Evolutionary conservation across 2,113 vertebrate species (phyloP), one percentile per base, ranked within the genome.

Genomic region (Mus musculus): DNA sequence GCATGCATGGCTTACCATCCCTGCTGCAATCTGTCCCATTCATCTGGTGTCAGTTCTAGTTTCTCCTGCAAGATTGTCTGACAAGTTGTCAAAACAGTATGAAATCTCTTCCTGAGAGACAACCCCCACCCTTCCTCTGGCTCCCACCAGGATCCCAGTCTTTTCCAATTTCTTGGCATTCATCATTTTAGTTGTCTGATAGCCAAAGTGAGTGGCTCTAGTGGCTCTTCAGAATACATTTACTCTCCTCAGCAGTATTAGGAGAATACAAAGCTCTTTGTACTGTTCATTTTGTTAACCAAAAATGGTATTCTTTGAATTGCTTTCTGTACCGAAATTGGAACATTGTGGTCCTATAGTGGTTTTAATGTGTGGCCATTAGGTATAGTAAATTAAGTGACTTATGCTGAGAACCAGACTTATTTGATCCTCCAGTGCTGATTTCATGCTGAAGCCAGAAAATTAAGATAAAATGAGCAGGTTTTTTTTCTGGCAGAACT

Each of bases 251-350:
- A 71, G 26, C 65, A n/a, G 19, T n/a, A 72, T 39, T 72, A 52
- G 71, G 85, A 10, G 0, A 56, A 39, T 56, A 54, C 46, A 72
- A 52, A 52, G 46, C 28, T n/a, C 36, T 88, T 52, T 7, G 12
- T 71, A n/a, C 12, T 71, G 19, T 52, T 49, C 20, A 54, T 49
- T 89, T 0, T 86, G 88, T 85, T 89, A 96, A 94, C 26, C 49
- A 84, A 84, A 76, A 90, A 24, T 59, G 17, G 14, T 59, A 84
- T 67, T 91, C 22, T 86, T 54, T 77, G 63, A 96, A 61, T 91
- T 54, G 24, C 33, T 67, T 28, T 88, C 20, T 76, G 82, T 93
- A 81, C 10, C 85, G 63, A 92, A 95, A 92, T 17, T 75, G 20
- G 19, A 96, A 24, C 54, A 72, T 92, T 76, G 46, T 90, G 22